Conservation (phyloP, 2,888 invertebrate genomes). For the Drosophila mimica region DNA sequence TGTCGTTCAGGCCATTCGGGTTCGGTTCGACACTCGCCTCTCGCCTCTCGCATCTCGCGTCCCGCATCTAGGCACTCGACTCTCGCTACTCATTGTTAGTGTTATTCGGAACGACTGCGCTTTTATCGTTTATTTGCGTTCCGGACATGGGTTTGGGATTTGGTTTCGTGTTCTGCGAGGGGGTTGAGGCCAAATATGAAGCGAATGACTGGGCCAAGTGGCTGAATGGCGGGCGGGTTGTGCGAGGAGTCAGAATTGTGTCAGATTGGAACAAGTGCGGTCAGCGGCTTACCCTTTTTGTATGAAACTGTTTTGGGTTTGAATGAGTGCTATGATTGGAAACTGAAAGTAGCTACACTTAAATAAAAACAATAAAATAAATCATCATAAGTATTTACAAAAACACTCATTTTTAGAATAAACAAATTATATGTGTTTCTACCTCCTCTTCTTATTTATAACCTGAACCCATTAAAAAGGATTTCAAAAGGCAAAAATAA, state of each 20-base stretch:
- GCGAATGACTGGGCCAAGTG: conserved; percentile 59
- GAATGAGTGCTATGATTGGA: neutral
- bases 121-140: conserved; percentile 79
- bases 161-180: conserved; percentile 37
- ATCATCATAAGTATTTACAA: neutral
- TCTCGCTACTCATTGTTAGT: conserved; percentile 80
- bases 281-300: conserved; percentile 29
- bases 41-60: neutral
- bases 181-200: conserved; percentile 19
- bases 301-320: conserved; percentile 16
- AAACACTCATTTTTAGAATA: neutral
- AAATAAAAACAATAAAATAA: neutral
- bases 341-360: neutral
- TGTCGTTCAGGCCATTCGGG: conserved; percentile 20
- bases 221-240: conserved; percentile 24
- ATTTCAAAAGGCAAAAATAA: neutral
- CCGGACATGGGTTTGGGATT: conserved; percentile 54
- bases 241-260: conserved; percentile 58
- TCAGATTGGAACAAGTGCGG: conserved; percentile 41
- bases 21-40: conserved; percentile 3
- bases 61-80: neutral
- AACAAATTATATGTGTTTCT: neutral
- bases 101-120: conserved; percentile 79
- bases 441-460: neutral
- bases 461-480: neutral